phyloP scores from a whole-genome alignment of 2,797 vertebrate genomes.

The Mus minutoides region DNA sequence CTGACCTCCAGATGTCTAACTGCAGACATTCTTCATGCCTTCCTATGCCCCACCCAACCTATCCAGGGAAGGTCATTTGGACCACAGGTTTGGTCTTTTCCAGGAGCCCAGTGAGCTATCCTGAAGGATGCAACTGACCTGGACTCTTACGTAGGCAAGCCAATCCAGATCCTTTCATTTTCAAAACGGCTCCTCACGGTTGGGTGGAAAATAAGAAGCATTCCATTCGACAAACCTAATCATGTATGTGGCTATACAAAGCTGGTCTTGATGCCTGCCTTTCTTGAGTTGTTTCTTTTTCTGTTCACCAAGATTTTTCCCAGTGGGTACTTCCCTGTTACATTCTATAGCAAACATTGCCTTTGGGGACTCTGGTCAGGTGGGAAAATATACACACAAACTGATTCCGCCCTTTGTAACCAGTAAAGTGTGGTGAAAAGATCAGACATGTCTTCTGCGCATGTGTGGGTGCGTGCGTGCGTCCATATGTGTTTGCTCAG shows the following conservation, averaged over 20 bases:
- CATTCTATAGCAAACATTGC: not conserved
- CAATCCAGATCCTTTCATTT: not conserved
- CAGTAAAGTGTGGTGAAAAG: not conserved
- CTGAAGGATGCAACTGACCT: not conserved
- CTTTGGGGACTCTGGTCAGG: not conserved
- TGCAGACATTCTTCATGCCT: not conserved
- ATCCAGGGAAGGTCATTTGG: not conserved
- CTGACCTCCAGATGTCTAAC: conserved; percentile 1
- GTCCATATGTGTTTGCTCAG: too few species aligned
- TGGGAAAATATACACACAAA: not conserved
- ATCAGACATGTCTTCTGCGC: not conserved
- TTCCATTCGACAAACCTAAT: not conserved
- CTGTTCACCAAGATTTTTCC: not conserved
- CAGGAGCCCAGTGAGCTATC: not conserved
- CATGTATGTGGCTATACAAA: not conserved
- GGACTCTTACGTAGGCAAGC: not conserved
- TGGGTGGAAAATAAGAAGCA: conserved; percentile 28
- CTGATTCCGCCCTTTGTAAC: not conserved
- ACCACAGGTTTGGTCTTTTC: not conserved
- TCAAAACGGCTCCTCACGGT: not conserved
- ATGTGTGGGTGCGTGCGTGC: not conserved
- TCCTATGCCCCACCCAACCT: not conserved
- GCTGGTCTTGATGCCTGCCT: not conserved
- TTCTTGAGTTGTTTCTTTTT: not conserved
- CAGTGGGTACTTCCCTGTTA: not conserved